phyloP scores from a whole-genome alignment of 2,888 invertebrate genomes.

The Apamea epomidion region DNA sequence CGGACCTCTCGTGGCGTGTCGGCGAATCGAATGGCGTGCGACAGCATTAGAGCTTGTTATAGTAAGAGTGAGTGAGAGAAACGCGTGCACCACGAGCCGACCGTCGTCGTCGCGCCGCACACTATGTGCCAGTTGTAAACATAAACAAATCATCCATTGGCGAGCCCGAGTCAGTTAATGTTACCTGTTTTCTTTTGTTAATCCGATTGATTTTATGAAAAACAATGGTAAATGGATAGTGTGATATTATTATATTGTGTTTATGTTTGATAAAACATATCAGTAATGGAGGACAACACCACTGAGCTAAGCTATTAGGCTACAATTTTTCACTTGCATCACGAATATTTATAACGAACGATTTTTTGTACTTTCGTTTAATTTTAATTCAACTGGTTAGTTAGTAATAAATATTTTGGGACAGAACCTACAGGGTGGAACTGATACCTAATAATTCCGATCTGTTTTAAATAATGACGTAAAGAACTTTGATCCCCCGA shows the following conservation, averaged over 20 bases:
- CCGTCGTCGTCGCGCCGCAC: neutral
- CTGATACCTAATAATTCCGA: constrained; percentile 3
- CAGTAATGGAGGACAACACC: neutral
- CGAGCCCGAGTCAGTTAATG: neutral
- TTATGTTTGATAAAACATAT: constrained; percentile 3
- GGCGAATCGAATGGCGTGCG: neutral
- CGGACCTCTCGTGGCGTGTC: constrained; percentile 2
- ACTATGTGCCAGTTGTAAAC: neutral
- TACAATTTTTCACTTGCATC: neutral
- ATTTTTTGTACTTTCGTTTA: too few relatives aligned
- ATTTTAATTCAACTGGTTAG: neutral
- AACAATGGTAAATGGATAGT: neutral
- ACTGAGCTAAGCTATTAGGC: constrained; percentile 3
- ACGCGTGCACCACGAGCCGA: constrained; percentile 5
- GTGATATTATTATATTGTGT: constrained; percentile 1
- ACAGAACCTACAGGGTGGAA: neutral
- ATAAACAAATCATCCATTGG: neutral
- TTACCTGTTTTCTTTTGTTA: neutral
- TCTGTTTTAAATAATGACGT: neutral
- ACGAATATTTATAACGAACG: too few relatives aligned
- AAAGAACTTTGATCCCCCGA: neutral
- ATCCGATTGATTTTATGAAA: constrained; percentile 1
- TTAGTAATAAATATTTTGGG: constrained; percentile 1
- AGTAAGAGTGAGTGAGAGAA: constrained; percentile 1
- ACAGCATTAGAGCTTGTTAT: constrained; percentile 3